Evolutionary conservation across 2,797 vertebrate species (phyloP), one percentile per base, ranked within the genome.

Genomic region (Tolypeutes matacus): DNA sequence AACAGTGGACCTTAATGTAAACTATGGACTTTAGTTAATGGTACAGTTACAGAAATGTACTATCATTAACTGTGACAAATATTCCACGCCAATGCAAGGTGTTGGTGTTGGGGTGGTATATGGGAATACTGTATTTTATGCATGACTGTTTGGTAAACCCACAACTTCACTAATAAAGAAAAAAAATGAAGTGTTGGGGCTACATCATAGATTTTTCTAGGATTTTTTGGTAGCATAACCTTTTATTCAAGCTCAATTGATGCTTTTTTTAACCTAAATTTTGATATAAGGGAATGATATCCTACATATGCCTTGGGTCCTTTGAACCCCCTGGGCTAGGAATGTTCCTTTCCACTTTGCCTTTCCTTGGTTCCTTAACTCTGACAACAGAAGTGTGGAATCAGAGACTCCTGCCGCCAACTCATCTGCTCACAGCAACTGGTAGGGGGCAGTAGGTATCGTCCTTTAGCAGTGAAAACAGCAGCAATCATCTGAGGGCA

Each of bases 351-450:
- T 82, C 42, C 56, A 64, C 29, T 62, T 42, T 94, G 29, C 21
- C 31, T 67, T 75, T 77, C 39, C 36, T 89, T 89, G 23, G 20
- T 70, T 94, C 53, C 89, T 95, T 96, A 93, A 93, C 78, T 62
- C 49, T 72, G 72, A 92, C 25, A 94, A 4, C 49, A 83, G 25
- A 92, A 12, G 1, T 12, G n/a, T 11, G 46, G 42, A 93, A 87
- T 78, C 83, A 83, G 87, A 96, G 42, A 36, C n/a, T 93, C 25
- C 67, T 92, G 72, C 42, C 27, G 10, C 60, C 53, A 94, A 69
- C 20, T 95, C 78, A 93, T 93, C 65, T 95, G 46, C 34, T 95
- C 76, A 93, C 15, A 67, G n/a, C 36, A 96, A 53, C 39, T 96
- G 29, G 46, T 95, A 78, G 31, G 20, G 62, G 36, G 76, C 27